phyloP scores from a whole-genome alignment of 2,888 invertebrate species.

The Agelastica alni region DNA sequence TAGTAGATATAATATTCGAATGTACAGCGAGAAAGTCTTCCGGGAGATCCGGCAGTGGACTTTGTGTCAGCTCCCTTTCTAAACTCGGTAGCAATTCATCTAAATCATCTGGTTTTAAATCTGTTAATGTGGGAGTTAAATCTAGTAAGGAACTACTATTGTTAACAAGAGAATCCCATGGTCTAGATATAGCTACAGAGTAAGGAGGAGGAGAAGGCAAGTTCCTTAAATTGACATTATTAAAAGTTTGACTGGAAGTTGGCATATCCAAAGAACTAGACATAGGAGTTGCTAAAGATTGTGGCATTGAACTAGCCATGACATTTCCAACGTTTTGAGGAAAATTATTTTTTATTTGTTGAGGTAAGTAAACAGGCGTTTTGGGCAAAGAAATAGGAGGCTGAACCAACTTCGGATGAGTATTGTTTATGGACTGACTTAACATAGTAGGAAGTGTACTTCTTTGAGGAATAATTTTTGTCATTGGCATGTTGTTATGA shows the following conservation, averaged over 20 bases:
- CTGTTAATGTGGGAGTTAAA: slow-evolving; percentile 54
- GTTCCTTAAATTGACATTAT: slow-evolving; percentile 27
- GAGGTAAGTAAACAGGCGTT: slow-evolving; percentile 21
- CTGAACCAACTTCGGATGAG: slow-evolving; percentile 23
- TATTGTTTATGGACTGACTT: slow-evolving; percentile 17
- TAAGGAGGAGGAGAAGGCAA: slow-evolving; percentile 47
- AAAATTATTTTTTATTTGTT: slow-evolving; percentile 24
- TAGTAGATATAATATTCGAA: slow-evolving; percentile 29
- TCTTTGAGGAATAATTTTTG: slow-evolving; percentile 15
- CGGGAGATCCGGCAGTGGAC: slow-evolving; percentile 59
- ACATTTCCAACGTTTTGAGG: slow-evolving; percentile 13
- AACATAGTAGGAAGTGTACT: slow-evolving; percentile 14
- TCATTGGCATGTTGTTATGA: slow-evolving; percentile 5
- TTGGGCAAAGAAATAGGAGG: slow-evolving; percentile 18
- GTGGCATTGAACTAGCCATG: slow-evolving; percentile 6
- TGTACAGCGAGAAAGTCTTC: slow-evolving; percentile 53
- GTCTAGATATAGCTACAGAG: slow-evolving; percentile 42
- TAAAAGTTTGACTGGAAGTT: slow-evolving; percentile 20
- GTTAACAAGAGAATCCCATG: slow-evolving; percentile 43
- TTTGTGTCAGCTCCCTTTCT: slow-evolving; percentile 63
- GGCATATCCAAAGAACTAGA: slow-evolving; percentile 12
- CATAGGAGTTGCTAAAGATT: slow-evolving; percentile 10
- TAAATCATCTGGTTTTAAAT: slow-evolving; percentile 60
- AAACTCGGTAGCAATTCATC: slow-evolving; percentile 68
- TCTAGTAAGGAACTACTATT: slow-evolving; percentile 46